These are phyloP conservation scores for Scelioninae gen. 2 DNA, from an alignment of 2,888 invertebrate genomes.

Conservation along the genomic window DNA sequence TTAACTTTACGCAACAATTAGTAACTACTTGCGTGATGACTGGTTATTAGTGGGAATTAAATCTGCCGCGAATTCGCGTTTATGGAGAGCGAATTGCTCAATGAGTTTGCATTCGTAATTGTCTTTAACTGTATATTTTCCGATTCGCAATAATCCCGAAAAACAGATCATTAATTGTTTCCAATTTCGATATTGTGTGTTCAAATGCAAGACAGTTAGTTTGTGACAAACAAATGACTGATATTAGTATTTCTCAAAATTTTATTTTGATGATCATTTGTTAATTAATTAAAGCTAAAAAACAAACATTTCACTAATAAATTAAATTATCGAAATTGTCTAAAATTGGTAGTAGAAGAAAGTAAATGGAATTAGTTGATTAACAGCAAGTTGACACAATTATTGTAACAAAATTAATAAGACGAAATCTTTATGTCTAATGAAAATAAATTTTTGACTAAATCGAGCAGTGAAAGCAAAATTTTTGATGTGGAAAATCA, in stretches of 20 bases:
- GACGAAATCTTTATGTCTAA: conserved; percentile 27
- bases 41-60: conserved; percentile 48
- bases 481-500: conserved; percentile 33
- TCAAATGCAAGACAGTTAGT: too few relatives aligned
- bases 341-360: background rate
- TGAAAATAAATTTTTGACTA: conserved; percentile 26
- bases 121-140: conserved; percentile 38
- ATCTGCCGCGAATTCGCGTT: conserved; percentile 36
- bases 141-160: background rate
- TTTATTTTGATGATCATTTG: background rate
- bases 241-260: too few relatives aligned
- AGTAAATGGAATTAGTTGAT: background rate
- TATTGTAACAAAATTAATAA: background rate
- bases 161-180: too few relatives aligned
- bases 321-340: background rate
- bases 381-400: background rate
- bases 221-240: background rate
- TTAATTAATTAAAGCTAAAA: background rate
- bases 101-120: conserved; percentile 42
- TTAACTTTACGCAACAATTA: conserved; percentile 56
- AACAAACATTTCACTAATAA: background rate
- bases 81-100: conserved; percentile 43
- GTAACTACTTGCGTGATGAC: conserved; percentile 50
- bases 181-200: too few relatives aligned
- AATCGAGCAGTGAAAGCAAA: conserved; percentile 34